phyloP scores from a whole-genome alignment of 2,888 invertebrate genomes.

The Pristionchus mayeri region DNA sequence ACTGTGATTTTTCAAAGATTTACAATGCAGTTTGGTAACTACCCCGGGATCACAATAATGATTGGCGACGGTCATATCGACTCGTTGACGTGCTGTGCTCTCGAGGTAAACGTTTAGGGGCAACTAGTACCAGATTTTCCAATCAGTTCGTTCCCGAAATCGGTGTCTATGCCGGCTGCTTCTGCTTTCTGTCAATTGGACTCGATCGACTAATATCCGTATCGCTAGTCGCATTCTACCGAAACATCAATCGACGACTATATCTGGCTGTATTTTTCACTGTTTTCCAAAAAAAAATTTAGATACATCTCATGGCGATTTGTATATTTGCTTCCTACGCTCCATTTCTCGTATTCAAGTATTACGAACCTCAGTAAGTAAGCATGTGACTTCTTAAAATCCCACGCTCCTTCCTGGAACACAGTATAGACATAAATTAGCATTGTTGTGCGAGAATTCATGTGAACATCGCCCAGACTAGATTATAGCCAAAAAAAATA shows the following conservation, averaged over 20 bases:
- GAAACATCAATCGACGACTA: background rate
- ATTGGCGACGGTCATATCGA: background rate
- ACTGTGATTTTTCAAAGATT: background rate
- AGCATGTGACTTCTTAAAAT: too few species aligned
- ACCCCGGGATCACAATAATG: background rate
- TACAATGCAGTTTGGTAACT: background rate
- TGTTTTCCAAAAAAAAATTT: background rate
- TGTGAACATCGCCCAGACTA: too few species aligned
- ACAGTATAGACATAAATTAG: too few species aligned
- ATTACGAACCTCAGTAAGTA: background rate
- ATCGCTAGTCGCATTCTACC: background rate
- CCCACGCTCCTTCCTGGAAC: too few species aligned
- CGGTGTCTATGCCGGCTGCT: background rate
- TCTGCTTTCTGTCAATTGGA: background rate
- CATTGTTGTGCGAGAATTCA: too few species aligned
- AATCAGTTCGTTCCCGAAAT: constrained; percentile 4
- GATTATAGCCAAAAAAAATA: too few species aligned
- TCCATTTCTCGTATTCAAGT: background rate
- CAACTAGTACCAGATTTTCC: too few species aligned
- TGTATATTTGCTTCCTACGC: background rate
- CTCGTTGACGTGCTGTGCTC: background rate
- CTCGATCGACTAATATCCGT: background rate
- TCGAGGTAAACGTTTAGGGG: background rate
- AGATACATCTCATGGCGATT: background rate
- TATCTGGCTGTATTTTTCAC: background rate